phyloP scores from a whole-genome alignment of 2,888 invertebrate species.

The Chrysodeixis includens region DNA sequence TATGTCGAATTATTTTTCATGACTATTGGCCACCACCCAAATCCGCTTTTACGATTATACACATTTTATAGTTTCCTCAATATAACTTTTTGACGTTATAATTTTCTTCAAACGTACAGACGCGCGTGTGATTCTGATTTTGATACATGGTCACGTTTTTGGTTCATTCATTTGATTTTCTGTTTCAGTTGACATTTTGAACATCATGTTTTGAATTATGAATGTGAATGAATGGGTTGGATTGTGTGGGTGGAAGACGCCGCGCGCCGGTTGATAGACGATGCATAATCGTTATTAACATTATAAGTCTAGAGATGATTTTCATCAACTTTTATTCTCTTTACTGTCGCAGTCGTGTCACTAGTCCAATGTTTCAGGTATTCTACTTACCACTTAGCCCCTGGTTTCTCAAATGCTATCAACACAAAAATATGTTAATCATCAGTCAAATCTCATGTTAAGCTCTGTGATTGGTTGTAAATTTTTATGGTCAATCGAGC shows the following conservation, averaged over 20 bases:
- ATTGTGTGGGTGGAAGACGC: background rate
- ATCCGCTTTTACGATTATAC: constrained; percentile 87
- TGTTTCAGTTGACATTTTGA: background rate
- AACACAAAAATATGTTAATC: too few relatives aligned
- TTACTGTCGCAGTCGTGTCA: too few relatives aligned
- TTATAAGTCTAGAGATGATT: too few relatives aligned
- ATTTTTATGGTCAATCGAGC: too few relatives aligned
- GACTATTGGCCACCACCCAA: constrained; percentile 82
- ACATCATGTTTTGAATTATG: background rate
- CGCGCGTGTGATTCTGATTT: constrained; percentile 51
- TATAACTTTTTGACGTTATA: constrained; percentile 83
- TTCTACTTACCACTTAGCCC: too few relatives aligned
- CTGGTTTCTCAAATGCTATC: too few relatives aligned
- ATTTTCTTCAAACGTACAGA: constrained; percentile 56
- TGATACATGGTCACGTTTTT: constrained; percentile 43
- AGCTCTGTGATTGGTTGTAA: too few relatives aligned
- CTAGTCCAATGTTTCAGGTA: too few relatives aligned
- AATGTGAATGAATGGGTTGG: constrained; percentile 1
- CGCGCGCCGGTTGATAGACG: background rate
- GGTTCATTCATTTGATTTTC: constrained; percentile 40
- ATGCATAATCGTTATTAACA: too few relatives aligned
- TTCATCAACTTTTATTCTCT: too few relatives aligned
- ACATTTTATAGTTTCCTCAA: constrained; percentile 86
- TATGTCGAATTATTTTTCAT: constrained; percentile 86
- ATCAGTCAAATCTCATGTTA: too few relatives aligned